Base-by-base conservation (phyloP, 2,888 invertebrate species). In the Papilio elwesi region DNA sequence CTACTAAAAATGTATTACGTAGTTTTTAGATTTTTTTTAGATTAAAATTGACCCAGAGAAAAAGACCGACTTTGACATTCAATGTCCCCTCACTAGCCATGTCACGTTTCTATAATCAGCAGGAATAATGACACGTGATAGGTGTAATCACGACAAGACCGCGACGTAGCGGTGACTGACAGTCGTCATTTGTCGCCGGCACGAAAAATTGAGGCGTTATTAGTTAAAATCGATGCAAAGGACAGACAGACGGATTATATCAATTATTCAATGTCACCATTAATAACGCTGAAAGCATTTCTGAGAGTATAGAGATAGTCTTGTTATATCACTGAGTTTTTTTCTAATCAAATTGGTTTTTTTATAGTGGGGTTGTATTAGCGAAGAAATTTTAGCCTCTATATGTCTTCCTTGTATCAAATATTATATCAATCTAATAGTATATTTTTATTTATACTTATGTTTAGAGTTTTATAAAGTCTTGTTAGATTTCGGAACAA, bases 101-200 rank as follows among this genome's bases (percentile, higher is more conserved):
- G 80, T 84, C 82, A 83, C 83, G 86, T 84, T 85, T 84, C 85
- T 82, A 87, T 87, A 87, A 90, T 91, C 90, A 86, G 78, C 75
- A 78, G 83, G 84, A 87, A 90, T 90, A 90, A 90, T 89, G 89
- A 88, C 82, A 80, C 82, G 80, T 80, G 87, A 88, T 88, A 83
- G 83, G 82, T 79, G 78, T 78, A 79, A 79, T 80, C 77, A 78
- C 76, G 67, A 51, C 70, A 65, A 71, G 74, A 16, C 66, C 43
- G 48, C 68, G 67, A 65, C 66, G 55, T 69, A 69, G 71, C 69
- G 63, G 67, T 78, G 81, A 81, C 80, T 81, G 83, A 80, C 76
- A 76, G 74, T 55, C 74, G 76, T 76, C 77, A 77, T 79, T 79
- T 79, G 78, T 78, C 77, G 51, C 38, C 47, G 38, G 49, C 65